Evolutionary conservation across 2,797 vertebrate genomes (phyloP).

Genomic region (Bovichtus variegatus): DNA sequence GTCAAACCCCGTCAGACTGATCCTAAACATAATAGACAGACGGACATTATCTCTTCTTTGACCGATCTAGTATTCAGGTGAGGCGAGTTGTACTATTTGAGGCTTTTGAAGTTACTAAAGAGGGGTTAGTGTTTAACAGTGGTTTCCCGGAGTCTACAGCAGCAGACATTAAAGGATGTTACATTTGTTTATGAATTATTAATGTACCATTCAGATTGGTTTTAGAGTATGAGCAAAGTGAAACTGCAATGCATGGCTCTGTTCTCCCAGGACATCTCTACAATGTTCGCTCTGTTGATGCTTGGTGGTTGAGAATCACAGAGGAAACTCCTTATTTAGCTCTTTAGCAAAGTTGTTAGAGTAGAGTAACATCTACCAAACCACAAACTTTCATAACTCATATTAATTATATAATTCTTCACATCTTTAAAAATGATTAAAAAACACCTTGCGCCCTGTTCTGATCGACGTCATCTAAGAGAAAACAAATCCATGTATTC

Average conservation of each 20-base stretch:
- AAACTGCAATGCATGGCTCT: conserved; percentile 66
- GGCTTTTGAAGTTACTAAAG: conserved; percentile 75
- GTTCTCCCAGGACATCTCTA: conserved; percentile 32
- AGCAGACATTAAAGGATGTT: conserved; percentile 68
- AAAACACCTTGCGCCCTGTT: not conserved
- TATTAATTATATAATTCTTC: not conserved
- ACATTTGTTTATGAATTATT: conserved; percentile 57
- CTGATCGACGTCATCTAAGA: not conserved
- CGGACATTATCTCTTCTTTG: conserved; percentile 30
- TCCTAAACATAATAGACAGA: conserved; percentile 27
- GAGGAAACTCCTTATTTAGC: conserved; percentile 14
- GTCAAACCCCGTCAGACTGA: conserved; percentile 22
- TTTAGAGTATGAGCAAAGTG: conserved; percentile 52
- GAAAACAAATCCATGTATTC: conserved; percentile 58
- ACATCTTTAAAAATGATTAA: not conserved
- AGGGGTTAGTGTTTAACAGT: conserved; percentile 52
- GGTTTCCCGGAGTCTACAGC: conserved; percentile 49
- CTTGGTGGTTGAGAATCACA: conserved; percentile 10
- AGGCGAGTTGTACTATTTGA: conserved; percentile 72
- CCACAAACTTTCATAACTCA: conserved; percentile 2
- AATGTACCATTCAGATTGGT: conserved; percentile 64
- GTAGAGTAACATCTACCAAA: not conserved
- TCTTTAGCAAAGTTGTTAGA: conserved; percentile 16
- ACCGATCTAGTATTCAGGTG: conserved; percentile 56
- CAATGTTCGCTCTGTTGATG: conserved; percentile 30